Evolutionary conservation across 2,113 vertebrate species (phyloP), one percentile per base, ranked within the genome.

Genomic region (Chaetura pelagica): DNA sequence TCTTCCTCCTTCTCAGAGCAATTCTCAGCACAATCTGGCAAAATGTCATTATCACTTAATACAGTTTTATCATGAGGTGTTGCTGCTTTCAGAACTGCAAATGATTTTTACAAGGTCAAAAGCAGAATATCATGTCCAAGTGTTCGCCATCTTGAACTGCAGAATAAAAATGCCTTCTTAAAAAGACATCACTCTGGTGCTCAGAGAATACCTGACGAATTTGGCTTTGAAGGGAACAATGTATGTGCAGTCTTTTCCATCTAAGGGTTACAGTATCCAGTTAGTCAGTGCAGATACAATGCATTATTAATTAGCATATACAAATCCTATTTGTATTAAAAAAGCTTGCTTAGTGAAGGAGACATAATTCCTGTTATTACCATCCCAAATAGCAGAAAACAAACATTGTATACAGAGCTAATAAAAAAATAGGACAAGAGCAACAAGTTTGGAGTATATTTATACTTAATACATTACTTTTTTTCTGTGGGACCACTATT

Each of bases 291-390:
- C 89, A 81, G 61, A 84, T 59, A 59, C 12, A 89, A 91, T 96
- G 73, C 84, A 95, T 96, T 94, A 96, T 94, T 95, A 96, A 97
- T 95, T 96, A 94, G 64, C 64, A 89, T 87, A 92, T 71, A 91
- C 73, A 95, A 97, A 95, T 89, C 76, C 83, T 89, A 90, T 97
- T 94, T 94, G 92, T 97, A 96, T 96, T 96, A 68, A 90, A 95
- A 94, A 96, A 84, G 68, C 80, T 90, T 94, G 91, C 49, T 94
- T 94, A 94, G 68, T 68, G 93, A 93, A 94, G 89, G 77, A 89
- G 52, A 96, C 40, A 61, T 94, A 93, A 97, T 91, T 94, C 91
- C 52, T 64, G 21, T 89, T 94, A 95, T 95, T 97, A 92, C 52
- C 32, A 84, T 87, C 35, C 57, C 89, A 94, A 92, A 92, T 7